Percentiles rank a stretch among this genome's conserved stretches.
Evolutionary conservation across 2,888 invertebrate species (phyloP).

Genomic region (Catocala fraxini): DNA sequence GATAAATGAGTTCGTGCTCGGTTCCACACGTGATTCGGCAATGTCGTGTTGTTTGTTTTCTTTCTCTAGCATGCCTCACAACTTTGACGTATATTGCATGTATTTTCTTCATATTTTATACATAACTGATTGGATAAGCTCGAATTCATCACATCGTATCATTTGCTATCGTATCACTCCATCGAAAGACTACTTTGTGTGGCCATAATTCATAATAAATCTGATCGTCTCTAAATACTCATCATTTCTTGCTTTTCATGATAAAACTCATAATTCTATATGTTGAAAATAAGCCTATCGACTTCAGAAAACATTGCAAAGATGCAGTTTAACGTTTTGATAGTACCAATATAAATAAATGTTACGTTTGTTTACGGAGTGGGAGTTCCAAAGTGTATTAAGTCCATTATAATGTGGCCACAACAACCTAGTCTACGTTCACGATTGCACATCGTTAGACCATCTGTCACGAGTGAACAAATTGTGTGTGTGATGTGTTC

Average conservation of each 20-base stretch:
- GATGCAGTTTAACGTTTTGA: slow-evolving; percentile 49
- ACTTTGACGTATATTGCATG: slow-evolving; percentile 64
- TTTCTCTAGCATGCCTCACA: slow-evolving; percentile 69
- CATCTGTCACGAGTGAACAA: slow-evolving; percentile 87
- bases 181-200: slow-evolving; percentile 82
- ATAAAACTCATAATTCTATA: slow-evolving; percentile 38
- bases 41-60: slow-evolving; percentile 66
- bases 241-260: slow-evolving; percentile 49
- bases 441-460: slow-evolving; percentile 79
- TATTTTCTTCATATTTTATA: slow-evolving; percentile 53
- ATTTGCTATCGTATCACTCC: slow-evolving; percentile 60
- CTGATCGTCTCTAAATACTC: slow-evolving; percentile 21
- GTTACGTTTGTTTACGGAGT: slow-evolving; percentile 16
- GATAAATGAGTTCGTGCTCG: slow-evolving; percentile 49
- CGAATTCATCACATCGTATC: slow-evolving; percentile 64
- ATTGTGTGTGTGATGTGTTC: slow-evolving; percentile 90
- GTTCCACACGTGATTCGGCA: slow-evolving; percentile 44
- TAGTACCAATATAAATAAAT: slow-evolving; percentile 9
- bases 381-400: slow-evolving; percentile 33
- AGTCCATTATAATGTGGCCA: slow-evolving; percentile 67
- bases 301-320: slow-evolving; percentile 84
- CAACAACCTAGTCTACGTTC: slow-evolving; percentile 82
- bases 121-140: slow-evolving; percentile 56
- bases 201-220: slow-evolving; percentile 65
- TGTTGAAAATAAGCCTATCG: slow-evolving; percentile 28